phyloP scores from a whole-genome alignment of 37 sponge, comb jelly and placozoan species.

The Tethya wilhelma region DNA sequence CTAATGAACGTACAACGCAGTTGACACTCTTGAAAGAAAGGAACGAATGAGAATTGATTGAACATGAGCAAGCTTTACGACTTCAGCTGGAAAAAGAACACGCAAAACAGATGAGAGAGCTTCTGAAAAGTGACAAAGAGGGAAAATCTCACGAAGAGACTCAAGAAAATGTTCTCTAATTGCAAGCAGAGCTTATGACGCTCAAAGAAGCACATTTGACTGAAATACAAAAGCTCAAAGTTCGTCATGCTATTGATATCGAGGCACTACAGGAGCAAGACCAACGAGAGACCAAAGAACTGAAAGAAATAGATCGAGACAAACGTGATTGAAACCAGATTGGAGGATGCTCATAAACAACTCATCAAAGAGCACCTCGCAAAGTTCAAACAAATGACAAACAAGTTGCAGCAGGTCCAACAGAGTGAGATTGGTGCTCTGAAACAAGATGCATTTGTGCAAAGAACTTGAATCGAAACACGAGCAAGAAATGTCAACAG shows the following conservation, averaged over 20 bases:
- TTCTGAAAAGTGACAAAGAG: no score
- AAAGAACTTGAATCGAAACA: no score
- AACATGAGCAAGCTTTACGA: not conserved
- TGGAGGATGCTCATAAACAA: not conserved
- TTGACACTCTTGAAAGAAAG: not conserved
- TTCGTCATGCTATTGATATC: no score
- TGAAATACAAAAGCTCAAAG: constrained; percentile 4
- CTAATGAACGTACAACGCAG: constrained; percentile 16
- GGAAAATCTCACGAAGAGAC: not conserved
- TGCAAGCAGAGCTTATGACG: not conserved
- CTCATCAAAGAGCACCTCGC: constrained; percentile 31
- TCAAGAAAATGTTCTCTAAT: not conserved
- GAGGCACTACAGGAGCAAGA: not conserved
- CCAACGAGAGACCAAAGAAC: not conserved
- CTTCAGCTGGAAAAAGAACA: not conserved
- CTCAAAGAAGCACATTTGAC: constrained; percentile 1
- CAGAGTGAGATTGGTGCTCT: constrained; percentile 27
- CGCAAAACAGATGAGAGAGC: no score
- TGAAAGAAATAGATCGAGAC: no score
- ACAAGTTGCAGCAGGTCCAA: constrained; percentile 42
- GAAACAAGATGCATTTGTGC: no score
- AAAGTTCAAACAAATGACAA: constrained; percentile 46
- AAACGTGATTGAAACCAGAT: constrained; percentile 1
- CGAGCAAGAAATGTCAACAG: no score
- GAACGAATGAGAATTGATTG: constrained; percentile 4